Evolutionary conservation across 2,888 invertebrate species (phyloP).

Genomic region (Dynastes tityus): DNA sequence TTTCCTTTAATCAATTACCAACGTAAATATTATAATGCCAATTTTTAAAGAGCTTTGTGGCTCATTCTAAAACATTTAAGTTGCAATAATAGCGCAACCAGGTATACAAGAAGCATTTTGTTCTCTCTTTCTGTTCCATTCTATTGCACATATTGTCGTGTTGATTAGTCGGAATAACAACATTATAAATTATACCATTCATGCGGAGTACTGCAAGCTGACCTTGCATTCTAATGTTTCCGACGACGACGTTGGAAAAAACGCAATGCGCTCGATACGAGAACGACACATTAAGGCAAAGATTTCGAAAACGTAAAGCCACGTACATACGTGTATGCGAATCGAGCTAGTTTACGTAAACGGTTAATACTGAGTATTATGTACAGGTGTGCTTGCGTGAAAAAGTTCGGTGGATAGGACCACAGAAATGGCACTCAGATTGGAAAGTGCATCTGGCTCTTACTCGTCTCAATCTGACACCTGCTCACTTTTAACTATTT

Average conservation of each 20-base stretch:
- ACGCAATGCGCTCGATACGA: neutral
- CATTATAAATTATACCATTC: constrained; percentile 39
- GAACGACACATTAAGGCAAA: neutral
- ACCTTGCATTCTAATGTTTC: constrained; percentile 54
- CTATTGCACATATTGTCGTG: constrained; percentile 14
- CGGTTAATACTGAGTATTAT: no score
- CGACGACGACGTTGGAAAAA: constrained; percentile 41
- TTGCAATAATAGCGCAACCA: constrained; percentile 2
- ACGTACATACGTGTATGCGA: neutral
- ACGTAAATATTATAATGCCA: constrained; percentile 44
- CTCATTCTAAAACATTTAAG: constrained; percentile 21
- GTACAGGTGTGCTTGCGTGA: no score
- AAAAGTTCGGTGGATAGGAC: no score
- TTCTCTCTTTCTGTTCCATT: constrained; percentile 8
- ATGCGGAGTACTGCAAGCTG: constrained; percentile 22
- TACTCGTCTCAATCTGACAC: no score
- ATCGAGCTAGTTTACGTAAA: no score
- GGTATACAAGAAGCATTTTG: neutral
- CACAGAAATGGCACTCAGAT: no score
- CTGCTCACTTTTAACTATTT: no score
- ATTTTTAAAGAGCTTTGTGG: constrained; percentile 8
- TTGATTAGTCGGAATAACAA: constrained; percentile 32
- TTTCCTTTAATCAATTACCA: constrained; percentile 43
- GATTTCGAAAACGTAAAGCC: constrained; percentile 2
- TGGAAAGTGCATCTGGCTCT: no score